These are phyloP conservation scores for Ostrea edulis DNA, from an alignment of 1,140 invertebrate genomes.

Conservation along the genomic window DNA sequence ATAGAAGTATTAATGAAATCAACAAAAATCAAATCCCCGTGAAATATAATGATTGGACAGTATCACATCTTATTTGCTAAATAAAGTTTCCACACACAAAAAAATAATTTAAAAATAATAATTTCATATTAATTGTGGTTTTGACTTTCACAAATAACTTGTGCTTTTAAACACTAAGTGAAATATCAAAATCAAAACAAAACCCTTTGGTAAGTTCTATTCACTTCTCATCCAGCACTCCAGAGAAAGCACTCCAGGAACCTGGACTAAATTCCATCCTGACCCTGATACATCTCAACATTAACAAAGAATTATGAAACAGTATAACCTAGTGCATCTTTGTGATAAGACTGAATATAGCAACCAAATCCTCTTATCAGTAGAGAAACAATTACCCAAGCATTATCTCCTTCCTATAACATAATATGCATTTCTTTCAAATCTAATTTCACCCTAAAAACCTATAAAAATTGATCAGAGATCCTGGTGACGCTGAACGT, in stretches of 20 bases:
- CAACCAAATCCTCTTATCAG: constrained; percentile 17
- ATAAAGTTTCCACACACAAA: too few relatives aligned
- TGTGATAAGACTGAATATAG: constrained; percentile 28
- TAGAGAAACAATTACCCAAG: constrained; percentile 18
- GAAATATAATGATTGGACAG: too few relatives aligned
- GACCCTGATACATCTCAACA: constrained; percentile 31
- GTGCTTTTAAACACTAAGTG: too few relatives aligned
- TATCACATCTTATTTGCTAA: too few relatives aligned
- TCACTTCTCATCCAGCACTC: too few relatives aligned
- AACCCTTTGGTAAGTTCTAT: too few relatives aligned
- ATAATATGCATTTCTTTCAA: constrained; percentile 37
- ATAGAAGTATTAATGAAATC: too few relatives aligned
- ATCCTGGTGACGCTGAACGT: background rate
- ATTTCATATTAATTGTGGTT: too few relatives aligned
- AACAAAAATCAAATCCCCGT: too few relatives aligned
- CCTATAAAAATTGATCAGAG: constrained; percentile 23
- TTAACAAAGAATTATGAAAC: constrained; percentile 16
- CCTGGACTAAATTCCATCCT: background rate
- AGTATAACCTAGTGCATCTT: constrained; percentile 13
- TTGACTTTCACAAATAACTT: too few relatives aligned
- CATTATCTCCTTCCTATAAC: constrained; percentile 21
- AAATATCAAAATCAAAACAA: too few relatives aligned
- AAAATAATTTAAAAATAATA: too few relatives aligned
- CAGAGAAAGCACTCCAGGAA: background rate
- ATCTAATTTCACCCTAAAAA: constrained; percentile 17